Evolutionary conservation across 2,888 invertebrate genomes (phyloP).

Genomic region (Ypsolopha scabrella): DNA sequence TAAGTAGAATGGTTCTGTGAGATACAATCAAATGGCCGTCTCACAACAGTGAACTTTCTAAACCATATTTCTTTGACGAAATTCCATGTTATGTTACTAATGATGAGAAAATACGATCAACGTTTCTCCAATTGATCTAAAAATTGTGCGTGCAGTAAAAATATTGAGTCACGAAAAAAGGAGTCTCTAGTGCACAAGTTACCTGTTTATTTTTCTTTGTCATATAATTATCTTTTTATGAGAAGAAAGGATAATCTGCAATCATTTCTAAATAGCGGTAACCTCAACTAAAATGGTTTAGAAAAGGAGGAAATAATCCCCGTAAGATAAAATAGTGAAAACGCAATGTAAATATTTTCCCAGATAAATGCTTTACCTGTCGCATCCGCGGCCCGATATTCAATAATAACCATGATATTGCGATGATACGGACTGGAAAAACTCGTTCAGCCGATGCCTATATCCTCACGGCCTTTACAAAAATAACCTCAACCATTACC

Average conservation of each 20-base stretch:
- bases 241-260: too few relatives aligned
- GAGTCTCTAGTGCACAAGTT: too few relatives aligned
- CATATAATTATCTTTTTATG: too few relatives aligned
- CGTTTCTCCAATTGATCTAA: too few relatives aligned
- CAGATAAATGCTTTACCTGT: conserved; percentile 66
- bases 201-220: too few relatives aligned
- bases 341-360: conserved; percentile 37
- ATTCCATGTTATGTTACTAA: conserved; percentile 1
- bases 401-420: conserved; percentile 70
- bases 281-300: too few relatives aligned
- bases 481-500: conserved; percentile 18
- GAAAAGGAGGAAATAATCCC: conserved; percentile 3
- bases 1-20: conserved; percentile 43
- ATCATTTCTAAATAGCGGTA: too few relatives aligned
- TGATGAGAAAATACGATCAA: neutral
- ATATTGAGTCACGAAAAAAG: too few relatives aligned
- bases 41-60: conserved; percentile 50
- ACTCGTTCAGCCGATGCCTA: conserved; percentile 67
- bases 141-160: too few relatives aligned
- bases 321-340: neutral
- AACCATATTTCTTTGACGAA: conserved; percentile 30
- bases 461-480: conserved; percentile 59
- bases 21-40: conserved; percentile 49
- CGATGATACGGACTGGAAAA: conserved; percentile 70
- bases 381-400: conserved; percentile 62